Base-by-base conservation (phyloP, 2,888 invertebrate species). In the Hirtodrosophila alboralis region DNA sequence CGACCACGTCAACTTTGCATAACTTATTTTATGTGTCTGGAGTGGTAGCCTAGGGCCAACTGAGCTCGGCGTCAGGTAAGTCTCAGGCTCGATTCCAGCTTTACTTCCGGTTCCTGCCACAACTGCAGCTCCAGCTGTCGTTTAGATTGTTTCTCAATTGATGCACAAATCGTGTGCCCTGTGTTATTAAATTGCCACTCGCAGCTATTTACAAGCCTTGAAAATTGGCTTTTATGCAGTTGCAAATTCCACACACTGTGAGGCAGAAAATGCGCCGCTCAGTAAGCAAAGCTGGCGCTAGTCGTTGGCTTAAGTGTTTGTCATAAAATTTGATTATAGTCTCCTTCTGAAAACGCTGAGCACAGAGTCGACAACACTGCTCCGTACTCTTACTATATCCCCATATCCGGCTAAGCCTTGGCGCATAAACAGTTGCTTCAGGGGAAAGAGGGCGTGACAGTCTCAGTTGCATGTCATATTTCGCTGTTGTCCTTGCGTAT, bases 141-240 rank as follows among this genome's bases (percentile, higher is more conserved):
- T 48, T 66, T 65, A 70, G 66, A 76, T 71, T 72, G 80, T 75
- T 75, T 67, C 43, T 62, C 66, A 77, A 81, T 69, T 78, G 78
- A 78, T 81, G 78, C 69, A 83, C 69, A 72, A 75, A 78, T 84
- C 79, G 71, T 69, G 71, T 68, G 54, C 58, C 38, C 56, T 47
- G 53, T 67, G 78, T 75, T 81, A 81, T 78, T 84, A 84, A 84
- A 75, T 81, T 81, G 73, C 78, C 75, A 73, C 75, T 78, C 68
- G 70, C 68, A 77, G 70, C 65, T 71, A 80, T 75, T 84, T 58
- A 76, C 76, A 70, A 70, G 58, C 62, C 71, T 62, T 75, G 59
- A 64, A 81, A 80, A 81, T 77, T 77, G 77, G 62, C 75, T 75
- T 70, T 75, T 71, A 83, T 77, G 71, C 75, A 81, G 60, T 71